Evolutionary conservation across 1,140 invertebrate species (phyloP).

Genomic region (Formica exsecta): DNA sequence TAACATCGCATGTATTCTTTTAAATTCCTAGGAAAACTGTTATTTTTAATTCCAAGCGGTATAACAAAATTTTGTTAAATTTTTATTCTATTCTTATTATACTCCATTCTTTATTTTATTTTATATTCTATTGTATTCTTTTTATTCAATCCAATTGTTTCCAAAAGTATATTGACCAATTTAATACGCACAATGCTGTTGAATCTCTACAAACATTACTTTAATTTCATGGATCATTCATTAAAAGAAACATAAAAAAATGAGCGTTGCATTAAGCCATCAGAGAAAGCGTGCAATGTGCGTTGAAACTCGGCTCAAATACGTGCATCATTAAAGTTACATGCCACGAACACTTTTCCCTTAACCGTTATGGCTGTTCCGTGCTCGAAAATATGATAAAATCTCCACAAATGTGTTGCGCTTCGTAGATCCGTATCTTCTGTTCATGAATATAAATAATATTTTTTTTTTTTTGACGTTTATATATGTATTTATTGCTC

Average conservation of each 20-base stretch:
- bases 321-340: slow-evolving; percentile 50
- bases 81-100: neutral
- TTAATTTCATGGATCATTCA: slow-evolving; percentile 7
- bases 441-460: slow-evolving; percentile 45
- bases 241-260: slow-evolving; percentile 42
- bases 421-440: slow-evolving; percentile 33
- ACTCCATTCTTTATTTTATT: neutral
- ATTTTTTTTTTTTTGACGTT: slow-evolving; percentile 13
- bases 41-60: neutral
- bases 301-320: slow-evolving; percentile 47
- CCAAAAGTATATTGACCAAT: neutral
- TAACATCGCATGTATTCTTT: neutral
- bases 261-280: slow-evolving; percentile 51
- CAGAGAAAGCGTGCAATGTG: slow-evolving; percentile 68
- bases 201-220: neutral
- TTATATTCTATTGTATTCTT: neutral
- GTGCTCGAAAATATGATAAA: slow-evolving; percentile 46
- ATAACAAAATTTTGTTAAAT: slow-evolving; percentile 8
- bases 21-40: neutral
- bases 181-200: neutral
- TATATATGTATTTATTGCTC: neutral
- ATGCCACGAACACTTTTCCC: slow-evolving; percentile 12
- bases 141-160: neutral
- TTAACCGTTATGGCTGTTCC: slow-evolving; percentile 4
- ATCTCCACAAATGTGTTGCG: slow-evolving; percentile 34